phyloP scores from a whole-genome alignment of 2,797 vertebrate genomes.

The Enteromius anoplus region DNA sequence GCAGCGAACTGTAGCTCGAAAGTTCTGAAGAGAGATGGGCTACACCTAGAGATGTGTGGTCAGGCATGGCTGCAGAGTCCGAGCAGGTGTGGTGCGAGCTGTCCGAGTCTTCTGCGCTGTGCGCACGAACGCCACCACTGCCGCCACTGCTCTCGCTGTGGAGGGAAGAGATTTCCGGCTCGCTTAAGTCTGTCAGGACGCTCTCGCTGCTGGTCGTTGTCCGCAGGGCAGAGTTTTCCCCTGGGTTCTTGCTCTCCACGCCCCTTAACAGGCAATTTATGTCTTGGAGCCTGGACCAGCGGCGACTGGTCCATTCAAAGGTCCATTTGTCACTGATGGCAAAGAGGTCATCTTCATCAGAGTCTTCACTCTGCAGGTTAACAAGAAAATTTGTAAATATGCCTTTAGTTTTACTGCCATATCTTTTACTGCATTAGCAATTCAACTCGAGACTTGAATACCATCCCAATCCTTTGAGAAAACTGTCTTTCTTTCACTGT shows the following conservation, averaged over 20 bases:
- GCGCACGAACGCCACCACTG: constrained; percentile 75
- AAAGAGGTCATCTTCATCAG: constrained; percentile 96
- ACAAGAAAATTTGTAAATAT: constrained; percentile 28
- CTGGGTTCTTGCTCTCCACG: constrained; percentile 75
- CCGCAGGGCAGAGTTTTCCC: constrained; percentile 81
- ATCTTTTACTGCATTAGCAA: not conserved
- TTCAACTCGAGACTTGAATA: constrained; percentile 8
- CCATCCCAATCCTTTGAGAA: constrained; percentile 12
- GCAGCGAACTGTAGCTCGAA: constrained; percentile 67
- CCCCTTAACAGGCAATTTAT: constrained; percentile 83
- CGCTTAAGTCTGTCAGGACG: constrained; percentile 93
- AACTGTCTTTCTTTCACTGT: not conserved
- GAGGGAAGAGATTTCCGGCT: constrained; percentile 91
- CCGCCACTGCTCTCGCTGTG: constrained; percentile 94
- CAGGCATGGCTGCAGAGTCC: constrained; percentile 81
- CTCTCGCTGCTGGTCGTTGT: constrained; percentile 95
- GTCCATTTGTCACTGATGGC: constrained; percentile 99
- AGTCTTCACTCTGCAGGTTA: constrained; percentile 89
- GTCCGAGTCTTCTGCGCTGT: constrained; percentile 79
- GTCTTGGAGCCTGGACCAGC: constrained; percentile 95
- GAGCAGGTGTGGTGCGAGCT: constrained; percentile 75
- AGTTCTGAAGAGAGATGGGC: constrained; percentile 75
- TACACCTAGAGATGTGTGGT: constrained; percentile 72
- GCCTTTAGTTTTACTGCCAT: not conserved
- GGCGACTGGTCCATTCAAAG: constrained; percentile 94